These are phyloP conservation scores for Machaerirhynchus nigripectus DNA, from an alignment of 2,113 vertebrate genomes.

Conservation along the genomic window DNA sequence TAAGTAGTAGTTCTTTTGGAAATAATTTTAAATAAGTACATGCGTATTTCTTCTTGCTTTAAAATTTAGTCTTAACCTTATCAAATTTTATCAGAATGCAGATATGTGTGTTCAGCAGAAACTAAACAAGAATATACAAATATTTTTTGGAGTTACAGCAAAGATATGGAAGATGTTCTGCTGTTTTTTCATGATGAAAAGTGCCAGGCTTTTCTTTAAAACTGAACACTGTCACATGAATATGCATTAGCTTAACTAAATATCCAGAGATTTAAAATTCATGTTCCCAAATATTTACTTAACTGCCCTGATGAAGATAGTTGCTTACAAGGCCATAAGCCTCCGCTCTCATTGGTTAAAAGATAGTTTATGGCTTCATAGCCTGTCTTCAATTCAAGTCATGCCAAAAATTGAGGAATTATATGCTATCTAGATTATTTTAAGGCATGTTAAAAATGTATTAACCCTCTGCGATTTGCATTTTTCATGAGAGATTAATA, in stretches of 20 bases:
- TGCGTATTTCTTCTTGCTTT: not conserved
- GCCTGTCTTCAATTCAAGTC: not conserved
- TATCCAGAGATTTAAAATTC: not conserved
- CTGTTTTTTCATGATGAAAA: not conserved
- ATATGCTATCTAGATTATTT: not conserved
- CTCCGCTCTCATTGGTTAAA: not conserved
- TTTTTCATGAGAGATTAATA: slow-evolving; percentile 8
- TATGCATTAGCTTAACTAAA: not conserved
- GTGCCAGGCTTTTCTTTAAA: not conserved
- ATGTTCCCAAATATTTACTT: not conserved
- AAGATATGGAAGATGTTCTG: not conserved
- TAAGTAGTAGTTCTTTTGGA: not conserved
- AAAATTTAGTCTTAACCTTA: not conserved
- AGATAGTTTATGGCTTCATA: not conserved
- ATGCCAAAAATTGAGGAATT: not conserved
- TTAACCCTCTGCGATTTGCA: not conserved
- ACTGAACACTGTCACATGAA: not conserved
- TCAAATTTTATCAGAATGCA: not conserved
- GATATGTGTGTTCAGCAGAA: not conserved
- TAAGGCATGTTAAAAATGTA: not conserved
- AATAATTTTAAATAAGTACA: not conserved
- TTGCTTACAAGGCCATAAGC: not conserved
- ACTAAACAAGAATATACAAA: not conserved
- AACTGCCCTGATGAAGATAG: not conserved
- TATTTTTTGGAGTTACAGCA: not conserved